Conservation (phyloP, 2,888 invertebrate genomes). For the Anodontia alba region DNA sequence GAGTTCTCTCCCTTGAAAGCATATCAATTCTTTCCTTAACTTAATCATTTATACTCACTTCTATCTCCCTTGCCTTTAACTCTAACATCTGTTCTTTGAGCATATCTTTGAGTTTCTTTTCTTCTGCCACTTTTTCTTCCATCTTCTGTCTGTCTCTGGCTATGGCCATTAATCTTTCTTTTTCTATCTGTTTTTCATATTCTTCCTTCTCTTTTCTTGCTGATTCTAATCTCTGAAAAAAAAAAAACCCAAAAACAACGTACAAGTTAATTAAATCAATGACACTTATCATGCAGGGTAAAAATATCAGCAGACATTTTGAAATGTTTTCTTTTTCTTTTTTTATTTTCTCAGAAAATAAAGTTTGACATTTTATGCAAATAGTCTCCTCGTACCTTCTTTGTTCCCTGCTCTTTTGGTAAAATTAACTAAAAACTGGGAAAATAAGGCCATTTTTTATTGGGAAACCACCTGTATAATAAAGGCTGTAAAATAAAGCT, state of each 20-base stretch:
- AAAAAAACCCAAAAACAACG: background rate
- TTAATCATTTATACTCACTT: conserved; percentile 72
- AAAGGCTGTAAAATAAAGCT: no score
- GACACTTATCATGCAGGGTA: background rate
- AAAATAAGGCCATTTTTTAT: no score
- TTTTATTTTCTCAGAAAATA: no score
- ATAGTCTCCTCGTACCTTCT: background rate
- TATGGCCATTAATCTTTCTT: conserved; percentile 70
- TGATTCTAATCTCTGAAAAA: conserved; percentile 72
- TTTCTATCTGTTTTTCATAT: conserved; percentile 75
- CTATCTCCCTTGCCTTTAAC: conserved; percentile 79
- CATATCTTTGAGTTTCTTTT: conserved; percentile 71
- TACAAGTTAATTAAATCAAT: background rate
- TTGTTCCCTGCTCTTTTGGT: background rate
- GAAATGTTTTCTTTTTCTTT: no score
- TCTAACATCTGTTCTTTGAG: conserved; percentile 82
- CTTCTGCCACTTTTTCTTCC: conserved; percentile 72
- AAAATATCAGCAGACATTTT: no score
- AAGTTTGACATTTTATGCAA: no score
- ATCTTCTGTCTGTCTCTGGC: conserved; percentile 69
- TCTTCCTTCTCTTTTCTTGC: conserved; percentile 72
- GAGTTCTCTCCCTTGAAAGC: no score
- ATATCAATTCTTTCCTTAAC: no score
- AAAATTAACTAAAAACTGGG: no score
- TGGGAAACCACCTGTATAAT: no score